Evolutionary conservation across 1,140 invertebrate genomes (phyloP), one percentile per base, ranked within the genome.

Genomic region (Elymnias hypermnestra): DNA sequence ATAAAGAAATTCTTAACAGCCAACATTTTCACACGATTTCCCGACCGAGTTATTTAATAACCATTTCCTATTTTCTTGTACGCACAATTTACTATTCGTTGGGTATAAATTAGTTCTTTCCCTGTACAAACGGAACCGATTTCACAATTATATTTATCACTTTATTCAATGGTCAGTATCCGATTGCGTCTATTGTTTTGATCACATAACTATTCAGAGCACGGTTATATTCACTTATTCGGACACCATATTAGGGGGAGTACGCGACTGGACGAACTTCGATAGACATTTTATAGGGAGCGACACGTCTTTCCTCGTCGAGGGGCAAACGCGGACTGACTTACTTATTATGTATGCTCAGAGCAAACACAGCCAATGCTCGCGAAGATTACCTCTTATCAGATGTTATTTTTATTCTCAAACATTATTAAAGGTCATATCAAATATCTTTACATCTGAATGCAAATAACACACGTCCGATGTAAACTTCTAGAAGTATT

Each of bases 1-100:
- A 91, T 84, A 62, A 91, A 90, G 73, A 91, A 91, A 66, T 91
- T 91, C 62, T 91, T 91, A 17, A 91, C 90, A 7, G 89, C 88
- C 59, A 90, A 87, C 89, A 91, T 87, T 58, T 50, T 79, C 10
- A 39, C n/a, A 39, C n/a, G n/a, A n/a, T n/a, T n/a, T n/a, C n/a
- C n/a, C n/a, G n/a, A n/a, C n/a, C n/a, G n/a, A n/a, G n/a, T n/a
- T n/a, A n/a, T n/a, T n/a, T n/a, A n/a, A n/a, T n/a, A n/a, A n/a
- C n/a, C 26, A 23, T 23, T 14, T 41, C n/a, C 38, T 4, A 19
- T 15, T 41, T 41, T 41, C 25, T 8, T 15, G 13, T n/a, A 38
- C 17, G 18, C 9, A 8, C 23, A 41, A 7, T 26, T 26, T 7
- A 26, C 23, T 9, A 2, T 42, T 42, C 39, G 18, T 31, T 19